Conservation (phyloP, 2,888 invertebrate species). For the Eilema caniola region DNA sequence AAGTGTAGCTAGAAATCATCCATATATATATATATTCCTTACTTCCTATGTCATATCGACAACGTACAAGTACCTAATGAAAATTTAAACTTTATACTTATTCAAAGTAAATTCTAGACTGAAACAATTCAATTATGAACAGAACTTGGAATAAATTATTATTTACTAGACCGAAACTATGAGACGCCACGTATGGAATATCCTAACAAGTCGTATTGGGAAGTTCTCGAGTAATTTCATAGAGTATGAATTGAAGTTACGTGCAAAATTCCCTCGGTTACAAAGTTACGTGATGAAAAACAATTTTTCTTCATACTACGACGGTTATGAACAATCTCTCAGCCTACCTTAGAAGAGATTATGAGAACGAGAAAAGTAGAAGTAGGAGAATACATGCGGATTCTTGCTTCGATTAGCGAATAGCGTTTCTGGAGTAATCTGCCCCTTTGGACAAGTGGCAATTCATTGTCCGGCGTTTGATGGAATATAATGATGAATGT, state of each 20-base stretch:
- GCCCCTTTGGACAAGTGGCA: no score
- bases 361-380: no score
- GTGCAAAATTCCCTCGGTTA: background rate
- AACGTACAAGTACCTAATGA: background rate
- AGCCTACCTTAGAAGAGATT: background rate
- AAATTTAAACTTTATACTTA: background rate
- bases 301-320: background rate
- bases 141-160: background rate
- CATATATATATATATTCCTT: background rate
- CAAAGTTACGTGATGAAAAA: background rate
- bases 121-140: background rate
- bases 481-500: no score
- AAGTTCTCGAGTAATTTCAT: background rate
- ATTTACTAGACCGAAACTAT: background rate
- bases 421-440: no score
- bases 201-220: background rate
- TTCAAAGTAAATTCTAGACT: background rate
- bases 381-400: no score
- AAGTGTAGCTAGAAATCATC: background rate
- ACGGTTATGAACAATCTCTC: no score
- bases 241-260: background rate
- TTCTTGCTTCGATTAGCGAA: no score
- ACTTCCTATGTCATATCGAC: background rate
- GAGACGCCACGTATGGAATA: no score
- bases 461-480: no score